Conservation (phyloP, 2,888 invertebrate species). For the Gymnosoma rotundatum region DNA sequence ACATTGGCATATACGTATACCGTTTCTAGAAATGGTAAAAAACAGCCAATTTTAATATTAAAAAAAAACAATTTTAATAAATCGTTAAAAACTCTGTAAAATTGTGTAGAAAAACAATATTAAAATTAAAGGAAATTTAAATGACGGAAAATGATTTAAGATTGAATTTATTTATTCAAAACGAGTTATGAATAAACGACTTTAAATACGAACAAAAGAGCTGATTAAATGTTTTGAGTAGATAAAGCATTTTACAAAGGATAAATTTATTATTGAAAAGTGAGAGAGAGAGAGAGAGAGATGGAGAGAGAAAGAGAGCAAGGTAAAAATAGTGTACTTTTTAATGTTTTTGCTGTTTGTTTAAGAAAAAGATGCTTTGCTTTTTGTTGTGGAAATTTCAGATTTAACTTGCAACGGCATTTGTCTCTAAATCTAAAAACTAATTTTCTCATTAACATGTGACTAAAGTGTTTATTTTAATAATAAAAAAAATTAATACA, state of each 20-base stretch:
- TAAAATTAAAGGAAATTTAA: conserved; percentile 7
- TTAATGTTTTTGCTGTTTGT: conserved; percentile 24
- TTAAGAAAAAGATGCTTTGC: conserved; percentile 44
- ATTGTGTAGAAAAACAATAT: conserved; percentile 47
- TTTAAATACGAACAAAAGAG: conserved; percentile 25
- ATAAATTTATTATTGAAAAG: conserved; percentile 17
- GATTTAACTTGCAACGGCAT: conserved; percentile 35
- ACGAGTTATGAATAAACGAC: conserved; percentile 43
- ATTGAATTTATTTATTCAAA: conserved; percentile 19
- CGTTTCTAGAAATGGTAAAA: not conserved
- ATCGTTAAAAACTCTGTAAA: conserved; percentile 31
- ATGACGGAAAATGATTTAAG: conserved; percentile 42
- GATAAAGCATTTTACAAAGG: conserved; percentile 57
- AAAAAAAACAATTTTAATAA: conserved; percentile 10
- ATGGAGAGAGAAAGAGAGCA: conserved; percentile 30
- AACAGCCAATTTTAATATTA: not conserved
- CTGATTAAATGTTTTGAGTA: conserved; percentile 31
- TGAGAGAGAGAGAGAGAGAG: not conserved
- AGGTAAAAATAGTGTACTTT: conserved; percentile 30
- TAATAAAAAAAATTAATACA: not conserved
- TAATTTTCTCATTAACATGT: conserved; percentile 23
- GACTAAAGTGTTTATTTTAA: not conserved
- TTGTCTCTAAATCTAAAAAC: conserved; percentile 33
- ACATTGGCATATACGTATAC: too few species aligned
- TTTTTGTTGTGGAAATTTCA: conserved; percentile 11